Percentiles rank a stretch among this genome's conserved stretches.
phyloP scores from a whole-genome alignment of 1,140 invertebrate genomes.

The Temnothorax nylanderi region DNA sequence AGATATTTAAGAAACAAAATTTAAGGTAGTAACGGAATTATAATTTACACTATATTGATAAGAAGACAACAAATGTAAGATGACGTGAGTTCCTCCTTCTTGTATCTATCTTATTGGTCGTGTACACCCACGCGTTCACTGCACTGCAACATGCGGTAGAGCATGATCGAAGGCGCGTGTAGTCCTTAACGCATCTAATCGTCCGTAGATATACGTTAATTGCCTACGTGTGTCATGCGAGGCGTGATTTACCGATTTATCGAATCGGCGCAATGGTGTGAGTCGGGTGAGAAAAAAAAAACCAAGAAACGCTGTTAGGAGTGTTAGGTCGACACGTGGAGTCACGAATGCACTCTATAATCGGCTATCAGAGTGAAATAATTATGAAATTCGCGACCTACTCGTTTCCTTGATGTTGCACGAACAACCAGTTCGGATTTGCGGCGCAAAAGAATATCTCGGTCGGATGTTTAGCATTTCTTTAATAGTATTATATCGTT shows the following conservation, averaged over 20 bases:
- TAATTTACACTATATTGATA: conserved; percentile 4
- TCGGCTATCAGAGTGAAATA: conserved; percentile 51
- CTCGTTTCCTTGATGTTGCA: conserved; percentile 23
- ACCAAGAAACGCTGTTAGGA: conserved; percentile 41
- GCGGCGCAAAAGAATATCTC: not conserved
- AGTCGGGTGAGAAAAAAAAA: conserved; percentile 63
- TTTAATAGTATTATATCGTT: not conserved
- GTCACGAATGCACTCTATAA: conserved; percentile 38
- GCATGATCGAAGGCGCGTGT: conserved; percentile 60
- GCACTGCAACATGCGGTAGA: conserved; percentile 26
- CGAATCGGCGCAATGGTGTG: conserved; percentile 7
- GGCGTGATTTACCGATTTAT: conserved; percentile 73
- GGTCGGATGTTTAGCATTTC: too few species aligned
- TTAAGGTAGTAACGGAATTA: not conserved
- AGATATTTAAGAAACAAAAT: not conserved
- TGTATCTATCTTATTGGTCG: conserved; percentile 25
- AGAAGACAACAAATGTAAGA: conserved; percentile 38
- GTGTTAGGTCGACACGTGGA: conserved; percentile 20
- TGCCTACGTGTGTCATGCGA: conserved; percentile 67
- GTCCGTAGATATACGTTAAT: conserved; percentile 71
- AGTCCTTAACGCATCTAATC: conserved; percentile 70
- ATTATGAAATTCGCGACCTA: conserved; percentile 70
- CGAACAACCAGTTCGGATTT: not conserved
- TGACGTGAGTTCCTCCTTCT: conserved; percentile 51
- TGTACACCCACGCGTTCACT: conserved; percentile 60